These are phyloP conservation scores for Siphlonurus alternatus DNA, from an alignment of 2,888 invertebrate genomes.

Conservation along the genomic window DNA sequence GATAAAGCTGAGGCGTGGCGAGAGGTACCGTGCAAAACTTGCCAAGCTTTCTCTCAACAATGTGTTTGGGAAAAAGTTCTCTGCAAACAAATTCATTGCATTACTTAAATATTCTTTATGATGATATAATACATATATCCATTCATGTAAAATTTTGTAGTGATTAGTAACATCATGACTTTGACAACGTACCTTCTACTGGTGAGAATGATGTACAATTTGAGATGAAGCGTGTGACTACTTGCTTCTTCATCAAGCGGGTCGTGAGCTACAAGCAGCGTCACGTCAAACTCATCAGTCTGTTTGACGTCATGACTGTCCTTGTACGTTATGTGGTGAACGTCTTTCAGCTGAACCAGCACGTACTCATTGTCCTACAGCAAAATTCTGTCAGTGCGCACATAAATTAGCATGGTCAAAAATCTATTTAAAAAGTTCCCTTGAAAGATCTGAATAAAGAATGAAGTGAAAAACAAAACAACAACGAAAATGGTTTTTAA, in stretches of 20 bases:
- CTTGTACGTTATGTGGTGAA: constrained; percentile 36
- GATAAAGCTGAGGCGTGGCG: not conserved
- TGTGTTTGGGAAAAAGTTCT: constrained; percentile 22
- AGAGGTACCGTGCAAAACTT: constrained; percentile 38
- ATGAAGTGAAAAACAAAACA: no score
- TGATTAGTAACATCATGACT: not conserved
- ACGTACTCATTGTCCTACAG: constrained; percentile 37
- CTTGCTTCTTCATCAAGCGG: constrained; percentile 14
- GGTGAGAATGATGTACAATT: constrained; percentile 43
- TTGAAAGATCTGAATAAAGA: constrained; percentile 1
- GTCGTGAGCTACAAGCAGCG: constrained; percentile 43
- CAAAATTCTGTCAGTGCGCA: no score
- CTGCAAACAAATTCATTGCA: constrained; percentile 23
- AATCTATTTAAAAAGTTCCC: constrained; percentile 7
- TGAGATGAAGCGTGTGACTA: constrained; percentile 30
- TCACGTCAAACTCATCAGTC: constrained; percentile 48
- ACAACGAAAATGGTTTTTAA: no score
- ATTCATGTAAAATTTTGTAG: not conserved
- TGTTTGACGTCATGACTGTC: constrained; percentile 40
- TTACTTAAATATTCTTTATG: no score
- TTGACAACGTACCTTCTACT: constrained; percentile 28
- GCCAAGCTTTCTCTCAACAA: constrained; percentile 41
- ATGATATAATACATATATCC: no score
- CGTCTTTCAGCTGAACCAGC: constrained; percentile 39
- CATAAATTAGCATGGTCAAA: constrained; percentile 9